Evolutionary conservation across 2,113 vertebrate genomes (phyloP).

Genomic region (Loxodonta africana): DNA sequence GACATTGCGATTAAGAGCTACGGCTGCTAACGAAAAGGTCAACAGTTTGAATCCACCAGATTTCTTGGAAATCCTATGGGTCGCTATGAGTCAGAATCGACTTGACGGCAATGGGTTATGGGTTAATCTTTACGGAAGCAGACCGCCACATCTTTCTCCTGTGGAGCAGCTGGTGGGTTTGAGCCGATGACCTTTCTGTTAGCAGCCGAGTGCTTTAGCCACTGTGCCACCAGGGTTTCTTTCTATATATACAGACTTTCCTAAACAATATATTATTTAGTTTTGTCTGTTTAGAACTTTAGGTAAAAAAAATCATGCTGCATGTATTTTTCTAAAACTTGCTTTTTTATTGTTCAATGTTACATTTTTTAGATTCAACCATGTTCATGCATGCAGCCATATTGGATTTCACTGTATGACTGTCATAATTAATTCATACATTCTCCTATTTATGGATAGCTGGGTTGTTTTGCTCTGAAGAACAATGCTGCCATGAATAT

Average conservation of each 20-base stretch:
- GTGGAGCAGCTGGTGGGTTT: too few species aligned
- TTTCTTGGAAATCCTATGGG: too few species aligned
- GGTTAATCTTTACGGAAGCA: too few species aligned
- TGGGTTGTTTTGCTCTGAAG: conserved; percentile 2
- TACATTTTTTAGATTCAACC: not conserved
- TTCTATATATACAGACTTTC: not conserved
- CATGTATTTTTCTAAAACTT: not conserved
- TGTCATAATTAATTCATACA: not conserved
- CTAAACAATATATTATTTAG: not conserved
- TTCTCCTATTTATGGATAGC: not conserved
- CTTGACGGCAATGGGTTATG: too few species aligned
- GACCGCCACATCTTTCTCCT: too few species aligned
- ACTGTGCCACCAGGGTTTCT: not conserved
- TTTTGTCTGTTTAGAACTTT: conserved; percentile 3
- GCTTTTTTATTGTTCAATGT: not conserved
- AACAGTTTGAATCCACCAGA: too few species aligned
- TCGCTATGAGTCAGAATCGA: too few species aligned
- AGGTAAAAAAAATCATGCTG: not conserved
- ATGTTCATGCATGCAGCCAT: not conserved
- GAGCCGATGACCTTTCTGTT: too few species aligned
- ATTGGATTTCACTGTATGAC: not conserved
- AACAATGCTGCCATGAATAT: not conserved
- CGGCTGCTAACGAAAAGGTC: too few species aligned
- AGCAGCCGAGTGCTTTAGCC: too few species aligned
- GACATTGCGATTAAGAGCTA: too few species aligned